Conservation (phyloP, 2,797 vertebrate species). For the Thamnophis elegans region DNA sequence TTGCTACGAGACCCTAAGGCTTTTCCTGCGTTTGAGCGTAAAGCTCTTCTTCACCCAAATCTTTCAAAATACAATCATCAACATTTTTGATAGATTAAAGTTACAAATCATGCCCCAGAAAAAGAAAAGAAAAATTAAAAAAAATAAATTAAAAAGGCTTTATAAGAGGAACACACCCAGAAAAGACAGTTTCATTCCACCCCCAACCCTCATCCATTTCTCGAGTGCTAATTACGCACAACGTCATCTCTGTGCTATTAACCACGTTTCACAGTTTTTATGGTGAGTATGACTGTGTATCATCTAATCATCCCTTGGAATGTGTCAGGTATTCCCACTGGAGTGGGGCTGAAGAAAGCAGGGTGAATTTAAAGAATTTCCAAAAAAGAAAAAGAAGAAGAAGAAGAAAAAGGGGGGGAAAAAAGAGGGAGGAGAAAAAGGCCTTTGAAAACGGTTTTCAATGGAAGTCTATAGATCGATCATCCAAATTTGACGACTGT, state of each 20-base stretch:
- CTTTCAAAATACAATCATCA: slow-evolving; percentile 31
- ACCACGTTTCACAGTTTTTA: background rate
- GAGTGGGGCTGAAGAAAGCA: slow-evolving; percentile 36
- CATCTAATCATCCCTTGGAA: background rate
- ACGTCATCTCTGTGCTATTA: background rate
- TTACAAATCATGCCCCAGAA: slow-evolving; percentile 31
- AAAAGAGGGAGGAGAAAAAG: background rate
- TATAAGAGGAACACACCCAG: slow-evolving; percentile 32
- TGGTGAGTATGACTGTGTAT: background rate
- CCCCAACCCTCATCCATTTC: background rate
- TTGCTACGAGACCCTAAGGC: slow-evolving; percentile 47
- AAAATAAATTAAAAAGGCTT: slow-evolving; percentile 41
- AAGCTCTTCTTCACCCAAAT: slow-evolving; percentile 59
- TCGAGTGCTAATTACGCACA: background rate
- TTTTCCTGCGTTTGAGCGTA: slow-evolving; percentile 42
- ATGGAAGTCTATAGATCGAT: slow-evolving; percentile 68
- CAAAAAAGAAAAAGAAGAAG: background rate
- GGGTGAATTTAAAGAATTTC: slow-evolving; percentile 40
- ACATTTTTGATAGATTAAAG: slow-evolving; percentile 31
- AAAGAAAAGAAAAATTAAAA: slow-evolving; percentile 18
- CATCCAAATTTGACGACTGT: slow-evolving; percentile 48
- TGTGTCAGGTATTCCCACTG: background rate
- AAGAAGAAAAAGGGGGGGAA: background rate
- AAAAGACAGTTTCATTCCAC: slow-evolving; percentile 35
- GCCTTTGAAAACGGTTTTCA: slow-evolving; percentile 26